Percentiles rank a stretch among this genome's conserved stretches.
These are phyloP conservation scores for Oedothorax gibbosus DNA, from an alignment of 1,140 invertebrate species.

Conservation along the genomic window DNA sequence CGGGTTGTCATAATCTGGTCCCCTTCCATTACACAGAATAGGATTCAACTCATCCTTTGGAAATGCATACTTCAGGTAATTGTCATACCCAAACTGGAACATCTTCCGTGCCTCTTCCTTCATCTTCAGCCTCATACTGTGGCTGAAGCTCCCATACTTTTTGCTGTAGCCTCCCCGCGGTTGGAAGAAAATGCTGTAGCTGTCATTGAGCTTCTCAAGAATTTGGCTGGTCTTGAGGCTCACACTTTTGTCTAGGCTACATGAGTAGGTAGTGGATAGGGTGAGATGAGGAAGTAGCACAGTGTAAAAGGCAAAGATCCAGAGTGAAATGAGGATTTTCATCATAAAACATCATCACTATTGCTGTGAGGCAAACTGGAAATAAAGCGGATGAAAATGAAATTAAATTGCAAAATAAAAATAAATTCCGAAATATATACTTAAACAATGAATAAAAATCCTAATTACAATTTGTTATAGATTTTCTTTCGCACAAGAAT, in stretches of 20 bases:
- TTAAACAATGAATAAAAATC: too few relatives aligned
- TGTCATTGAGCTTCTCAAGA: slow-evolving; percentile 33
- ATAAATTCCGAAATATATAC: too few relatives aligned
- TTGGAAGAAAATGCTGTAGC: slow-evolving; percentile 60
- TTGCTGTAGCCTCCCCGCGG: slow-evolving; percentile 63
- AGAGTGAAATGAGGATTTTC: slow-evolving; percentile 31
- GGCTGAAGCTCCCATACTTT: slow-evolving; percentile 67
- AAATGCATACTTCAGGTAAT: slow-evolving; percentile 74
- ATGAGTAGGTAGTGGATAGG: slow-evolving; percentile 26
- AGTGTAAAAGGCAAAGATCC: slow-evolving; percentile 12
- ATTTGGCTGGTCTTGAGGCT: slow-evolving; percentile 9
- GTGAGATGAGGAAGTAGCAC: neutral
- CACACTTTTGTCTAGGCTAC: slow-evolving; percentile 48
- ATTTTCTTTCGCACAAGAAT: too few relatives aligned
- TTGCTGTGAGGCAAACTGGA: slow-evolving; percentile 11
- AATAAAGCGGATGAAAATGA: neutral
- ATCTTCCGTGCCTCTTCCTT: slow-evolving; percentile 70
- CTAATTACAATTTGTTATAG: too few relatives aligned
- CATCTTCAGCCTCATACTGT: slow-evolving; percentile 67
- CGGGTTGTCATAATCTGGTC: slow-evolving; percentile 76
- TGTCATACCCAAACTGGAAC: slow-evolving; percentile 74
- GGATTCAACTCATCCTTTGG: slow-evolving; percentile 75
- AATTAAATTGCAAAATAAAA: too few relatives aligned
- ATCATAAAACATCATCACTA: slow-evolving; percentile 47
- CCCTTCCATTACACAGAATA: slow-evolving; percentile 73